These are phyloP conservation scores for Hyphantria cunea DNA, from an alignment of 1,140 invertebrate species.

Conservation along the genomic window DNA sequence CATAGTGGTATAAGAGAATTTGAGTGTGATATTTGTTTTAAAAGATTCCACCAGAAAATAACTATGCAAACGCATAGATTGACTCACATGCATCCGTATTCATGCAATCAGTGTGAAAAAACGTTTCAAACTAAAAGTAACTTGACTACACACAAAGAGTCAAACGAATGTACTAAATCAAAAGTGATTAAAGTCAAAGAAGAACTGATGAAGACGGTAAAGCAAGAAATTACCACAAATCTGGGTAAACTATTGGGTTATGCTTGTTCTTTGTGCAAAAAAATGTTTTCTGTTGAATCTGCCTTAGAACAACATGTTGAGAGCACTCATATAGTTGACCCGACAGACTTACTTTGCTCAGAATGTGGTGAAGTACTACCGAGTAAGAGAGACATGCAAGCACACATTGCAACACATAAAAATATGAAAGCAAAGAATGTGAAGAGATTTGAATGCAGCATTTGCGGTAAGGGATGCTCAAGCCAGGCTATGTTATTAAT, in stretches of 20 bases:
- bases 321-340: constrained; percentile 62
- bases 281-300: constrained; percentile 73
- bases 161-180: constrained; percentile 56
- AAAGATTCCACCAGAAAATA: constrained; percentile 76
- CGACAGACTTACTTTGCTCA: constrained; percentile 49
- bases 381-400: constrained; percentile 55
- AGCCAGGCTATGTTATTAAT: constrained; percentile 82
- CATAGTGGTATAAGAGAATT: constrained; percentile 83
- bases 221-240: constrained; percentile 62
- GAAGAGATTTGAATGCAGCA: constrained; percentile 48
- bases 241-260: constrained; percentile 69
- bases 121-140: constrained; percentile 59
- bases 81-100: constrained; percentile 65
- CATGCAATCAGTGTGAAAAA: constrained; percentile 65
- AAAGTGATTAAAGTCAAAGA: constrained; percentile 61
- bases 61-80: constrained; percentile 78
- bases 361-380: constrained; percentile 60
- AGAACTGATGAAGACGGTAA: constrained; percentile 67
- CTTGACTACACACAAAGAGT: constrained; percentile 56
- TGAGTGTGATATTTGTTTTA: constrained; percentile 76
- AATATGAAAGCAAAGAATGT: constrained; percentile 49
- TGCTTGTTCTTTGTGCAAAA: constrained; percentile 80
- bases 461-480: constrained; percentile 76
- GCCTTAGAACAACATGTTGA: constrained; percentile 77
- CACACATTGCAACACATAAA: constrained; percentile 53